phyloP scores from a whole-genome alignment of 2,888 invertebrate species.

The Temnothorax rugatulus region DNA sequence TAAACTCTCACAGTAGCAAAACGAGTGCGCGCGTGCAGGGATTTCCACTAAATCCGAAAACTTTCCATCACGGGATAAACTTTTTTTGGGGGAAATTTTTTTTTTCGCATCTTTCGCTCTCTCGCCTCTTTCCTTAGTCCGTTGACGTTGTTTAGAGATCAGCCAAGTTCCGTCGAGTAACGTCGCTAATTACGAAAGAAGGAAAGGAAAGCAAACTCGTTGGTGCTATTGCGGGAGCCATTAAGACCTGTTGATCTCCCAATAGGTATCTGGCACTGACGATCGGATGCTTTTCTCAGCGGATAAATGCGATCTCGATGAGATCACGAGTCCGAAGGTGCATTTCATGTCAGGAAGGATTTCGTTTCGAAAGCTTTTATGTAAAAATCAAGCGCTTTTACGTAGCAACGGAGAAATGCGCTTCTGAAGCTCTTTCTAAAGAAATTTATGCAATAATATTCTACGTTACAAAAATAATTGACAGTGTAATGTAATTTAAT shows the following conservation, averaged over 20 bases:
- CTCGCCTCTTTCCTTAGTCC: not conserved
- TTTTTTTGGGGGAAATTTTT: conserved; percentile 29
- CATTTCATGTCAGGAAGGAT: conserved; percentile 7
- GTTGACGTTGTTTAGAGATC: conserved; percentile 44
- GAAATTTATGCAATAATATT: not conserved
- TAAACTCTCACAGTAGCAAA: conserved; percentile 35
- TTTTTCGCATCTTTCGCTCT: conserved; percentile 3
- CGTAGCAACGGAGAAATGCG: not conserved
- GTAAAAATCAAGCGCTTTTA: conserved; percentile 24
- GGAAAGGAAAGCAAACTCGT: conserved; percentile 53
- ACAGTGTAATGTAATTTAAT: not conserved
- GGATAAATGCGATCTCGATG: conserved; percentile 35
- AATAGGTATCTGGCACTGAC: conserved; percentile 58
- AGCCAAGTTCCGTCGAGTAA: conserved; percentile 57
- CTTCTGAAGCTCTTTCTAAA: not conserved
- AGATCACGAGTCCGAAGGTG: not conserved
- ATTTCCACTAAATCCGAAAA: conserved; percentile 47
- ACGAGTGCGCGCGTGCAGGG: not conserved
- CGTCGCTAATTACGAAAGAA: conserved; percentile 60
- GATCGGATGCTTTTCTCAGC: conserved; percentile 25
- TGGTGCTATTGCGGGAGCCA: conserved; percentile 49
- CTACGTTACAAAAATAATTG: not conserved
- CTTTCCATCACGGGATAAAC: conserved; percentile 49
- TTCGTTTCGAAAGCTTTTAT: conserved; percentile 4
- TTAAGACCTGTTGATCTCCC: conserved; percentile 72